phyloP scores from a whole-genome alignment of 53 echinoderm and acorn worm species.

The Echinarachnius parma region DNA sequence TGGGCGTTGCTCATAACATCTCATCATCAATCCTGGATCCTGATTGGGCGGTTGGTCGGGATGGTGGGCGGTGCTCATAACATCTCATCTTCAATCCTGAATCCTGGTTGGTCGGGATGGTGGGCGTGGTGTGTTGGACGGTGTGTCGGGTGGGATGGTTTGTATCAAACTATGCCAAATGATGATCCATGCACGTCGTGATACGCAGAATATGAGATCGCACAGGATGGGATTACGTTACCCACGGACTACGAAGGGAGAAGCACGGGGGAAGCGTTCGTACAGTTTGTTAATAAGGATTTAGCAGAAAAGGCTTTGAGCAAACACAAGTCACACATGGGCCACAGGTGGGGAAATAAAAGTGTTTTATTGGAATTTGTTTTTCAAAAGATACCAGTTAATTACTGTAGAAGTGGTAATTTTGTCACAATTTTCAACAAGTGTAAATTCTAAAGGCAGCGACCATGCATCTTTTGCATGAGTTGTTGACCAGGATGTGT shows the following conservation, averaged over 20 bases:
- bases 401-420: too few relatives aligned
- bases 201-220: slow-evolving; percentile 84
- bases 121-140: slow-evolving; percentile 16
- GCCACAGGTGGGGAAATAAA: slow-evolving; percentile 99
- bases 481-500: too few relatives aligned
- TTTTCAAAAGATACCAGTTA: too few relatives aligned
- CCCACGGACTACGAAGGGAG: slow-evolving; percentile 83
- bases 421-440: too few relatives aligned
- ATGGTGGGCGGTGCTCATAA: too few relatives aligned
- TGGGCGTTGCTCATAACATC: slow-evolving; percentile 16
- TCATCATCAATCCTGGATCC: too few relatives aligned
- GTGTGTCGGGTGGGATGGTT: slow-evolving; percentile 30
- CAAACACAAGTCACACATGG: slow-evolving; percentile 95
- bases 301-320: slow-evolving; percentile 85
- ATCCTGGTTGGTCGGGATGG: neutral
- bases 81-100: neutral
- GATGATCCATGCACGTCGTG: slow-evolving; percentile 28
- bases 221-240: slow-evolving; percentile 85
- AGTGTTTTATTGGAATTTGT: too few relatives aligned
- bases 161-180: slow-evolving; percentile 9
- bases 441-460: too few relatives aligned
- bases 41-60: too few relatives aligned
- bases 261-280: slow-evolving; percentile 98
- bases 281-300: slow-evolving; percentile 92
- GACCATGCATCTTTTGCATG: too few relatives aligned